phyloP scores from a whole-genome alignment of 2,888 invertebrate species.

The Crepidodera aurea region DNA sequence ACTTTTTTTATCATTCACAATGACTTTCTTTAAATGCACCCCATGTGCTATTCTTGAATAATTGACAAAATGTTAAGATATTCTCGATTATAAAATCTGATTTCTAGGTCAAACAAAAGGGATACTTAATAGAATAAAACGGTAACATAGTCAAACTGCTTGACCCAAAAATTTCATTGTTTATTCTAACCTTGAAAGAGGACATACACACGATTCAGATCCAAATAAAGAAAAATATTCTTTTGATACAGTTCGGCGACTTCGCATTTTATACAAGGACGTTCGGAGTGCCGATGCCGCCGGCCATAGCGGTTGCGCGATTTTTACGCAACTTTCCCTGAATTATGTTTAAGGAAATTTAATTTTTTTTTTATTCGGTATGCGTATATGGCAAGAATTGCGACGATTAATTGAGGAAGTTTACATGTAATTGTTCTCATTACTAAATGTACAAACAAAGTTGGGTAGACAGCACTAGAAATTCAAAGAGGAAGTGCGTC shows the following conservation, averaged over 20 bases:
- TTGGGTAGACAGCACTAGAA: background rate
- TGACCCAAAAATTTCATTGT: background rate
- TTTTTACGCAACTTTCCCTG: conserved; percentile 40
- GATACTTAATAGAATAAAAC: too few species aligned
- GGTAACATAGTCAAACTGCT: background rate
- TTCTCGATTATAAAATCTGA: too few species aligned
- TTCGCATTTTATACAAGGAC: conserved; percentile 47
- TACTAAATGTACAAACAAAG: background rate
- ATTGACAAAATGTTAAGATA: too few species aligned
- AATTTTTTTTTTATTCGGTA: conserved; percentile 15
- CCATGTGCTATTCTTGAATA: too few species aligned
- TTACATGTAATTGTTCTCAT: conserved; percentile 10
- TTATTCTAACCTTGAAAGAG: background rate
- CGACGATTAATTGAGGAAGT: conserved; percentile 28
- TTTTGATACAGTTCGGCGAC: conserved; percentile 44
- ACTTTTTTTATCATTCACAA: too few species aligned
- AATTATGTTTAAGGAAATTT: conserved; percentile 29
- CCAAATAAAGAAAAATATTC: conserved; percentile 18
- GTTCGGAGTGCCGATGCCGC: conserved; percentile 31
- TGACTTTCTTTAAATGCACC: too few species aligned
- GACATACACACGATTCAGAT: background rate
- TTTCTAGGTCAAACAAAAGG: too few species aligned
- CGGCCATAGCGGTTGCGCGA: conserved; percentile 33
- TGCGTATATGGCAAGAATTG: conserved; percentile 25
- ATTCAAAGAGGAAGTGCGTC: too few species aligned